phyloP scores from a whole-genome alignment of 2,888 invertebrate species.

The Petrolisthes cinctipes region DNA sequence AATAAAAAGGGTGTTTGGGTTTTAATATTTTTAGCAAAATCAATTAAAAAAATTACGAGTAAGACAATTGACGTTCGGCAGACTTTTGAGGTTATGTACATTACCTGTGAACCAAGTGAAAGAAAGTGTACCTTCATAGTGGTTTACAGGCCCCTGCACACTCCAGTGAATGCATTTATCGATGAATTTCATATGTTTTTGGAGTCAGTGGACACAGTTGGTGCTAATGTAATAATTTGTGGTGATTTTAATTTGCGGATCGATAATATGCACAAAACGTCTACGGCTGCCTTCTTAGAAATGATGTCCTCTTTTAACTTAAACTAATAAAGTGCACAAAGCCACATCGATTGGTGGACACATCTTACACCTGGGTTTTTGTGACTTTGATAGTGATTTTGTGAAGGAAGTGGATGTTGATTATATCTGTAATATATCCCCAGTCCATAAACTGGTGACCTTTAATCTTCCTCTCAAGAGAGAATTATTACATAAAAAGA shows the following conservation, averaged over 20 bases:
- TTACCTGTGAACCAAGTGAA: not conserved
- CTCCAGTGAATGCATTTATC: not conserved
- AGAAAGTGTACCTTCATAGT: constrained; percentile 3
- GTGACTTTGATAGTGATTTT: not conserved
- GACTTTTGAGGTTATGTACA: constrained; percentile 1
- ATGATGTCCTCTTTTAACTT: no score
- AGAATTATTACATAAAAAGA: not conserved
- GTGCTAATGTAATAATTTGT: not conserved
- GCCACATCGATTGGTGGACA: not conserved
- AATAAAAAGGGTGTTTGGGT: not conserved
- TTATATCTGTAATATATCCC: constrained; percentile 5
- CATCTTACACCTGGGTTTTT: not conserved
- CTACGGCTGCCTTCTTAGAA: not conserved
- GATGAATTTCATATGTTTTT: not conserved
- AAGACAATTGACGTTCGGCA: no score
- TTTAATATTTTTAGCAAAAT: not conserved
- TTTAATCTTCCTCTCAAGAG: not conserved
- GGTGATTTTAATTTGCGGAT: constrained; percentile 13
- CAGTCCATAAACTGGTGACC: not conserved
- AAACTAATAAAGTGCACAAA: not conserved
- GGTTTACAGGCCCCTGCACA: not conserved
- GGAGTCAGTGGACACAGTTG: not conserved
- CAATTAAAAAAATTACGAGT: not conserved
- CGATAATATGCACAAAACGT: not conserved
- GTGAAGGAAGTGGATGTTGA: not conserved